phyloP scores from a whole-genome alignment of 2,888 invertebrate species.

The Drosophila sordidapex region DNA sequence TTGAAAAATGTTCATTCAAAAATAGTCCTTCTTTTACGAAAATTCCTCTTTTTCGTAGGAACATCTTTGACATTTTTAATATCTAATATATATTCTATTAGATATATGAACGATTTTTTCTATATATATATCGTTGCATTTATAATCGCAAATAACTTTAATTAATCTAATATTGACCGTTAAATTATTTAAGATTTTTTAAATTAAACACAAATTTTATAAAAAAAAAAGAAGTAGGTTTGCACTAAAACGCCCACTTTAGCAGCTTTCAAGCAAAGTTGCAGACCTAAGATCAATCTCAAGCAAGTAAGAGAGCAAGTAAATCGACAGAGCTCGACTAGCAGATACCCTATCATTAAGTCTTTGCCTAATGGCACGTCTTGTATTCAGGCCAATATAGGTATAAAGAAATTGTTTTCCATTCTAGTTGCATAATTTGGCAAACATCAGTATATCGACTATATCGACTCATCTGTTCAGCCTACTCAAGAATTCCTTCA shows the following conservation, averaged over 20 bases:
- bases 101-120: neutral
- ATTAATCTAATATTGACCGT: neutral
- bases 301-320: neutral
- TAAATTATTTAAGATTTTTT: neutral
- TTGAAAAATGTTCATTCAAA: neutral
- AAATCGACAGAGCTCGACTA: neutral
- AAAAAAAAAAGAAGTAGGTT: neutral
- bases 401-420: neutral
- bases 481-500: neutral
- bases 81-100: no score
- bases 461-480: neutral
- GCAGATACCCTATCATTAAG: neutral
- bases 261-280: slow-evolving; percentile 1
- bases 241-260: neutral
- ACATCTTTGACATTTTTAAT: no score
- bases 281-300: neutral
- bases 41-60: no score
- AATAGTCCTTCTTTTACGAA: neutral
- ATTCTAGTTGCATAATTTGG: no score
- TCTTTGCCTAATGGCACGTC: neutral
- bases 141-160: neutral
- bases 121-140: no score
- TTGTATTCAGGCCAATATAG: neutral
- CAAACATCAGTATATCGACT: neutral
- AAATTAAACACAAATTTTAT: neutral